Conservation (phyloP, 1,140 invertebrate species). For the Galleria mellonella region DNA sequence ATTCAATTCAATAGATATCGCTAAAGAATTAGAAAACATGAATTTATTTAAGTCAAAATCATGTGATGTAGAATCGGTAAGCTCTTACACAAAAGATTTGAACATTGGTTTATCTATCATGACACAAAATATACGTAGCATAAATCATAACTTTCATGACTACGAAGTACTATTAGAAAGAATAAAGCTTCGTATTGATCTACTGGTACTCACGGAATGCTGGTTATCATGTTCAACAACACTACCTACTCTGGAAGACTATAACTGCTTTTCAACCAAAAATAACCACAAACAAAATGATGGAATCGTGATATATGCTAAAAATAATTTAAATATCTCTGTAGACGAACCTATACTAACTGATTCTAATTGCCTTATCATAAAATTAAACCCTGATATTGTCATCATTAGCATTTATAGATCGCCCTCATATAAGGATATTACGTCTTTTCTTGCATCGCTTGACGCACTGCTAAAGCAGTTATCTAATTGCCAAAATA, state of each 20-base stretch:
- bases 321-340: neutral
- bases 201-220: constrained; percentile 9
- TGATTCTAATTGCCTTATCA: constrained; percentile 1
- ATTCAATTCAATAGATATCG: too few relatives aligned
- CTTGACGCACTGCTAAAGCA: neutral
- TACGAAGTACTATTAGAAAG: neutral
- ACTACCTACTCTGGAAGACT: neutral
- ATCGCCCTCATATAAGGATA: constrained; percentile 6
- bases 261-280: neutral
- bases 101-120: neutral
- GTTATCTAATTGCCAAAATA: neutral
- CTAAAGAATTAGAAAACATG: too few relatives aligned
- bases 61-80: too few relatives aligned
- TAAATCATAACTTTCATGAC: constrained; percentile 6
- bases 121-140: constrained; percentile 7
- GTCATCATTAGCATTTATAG: constrained; percentile 9
- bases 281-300: constrained; percentile 3
- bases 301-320: constrained; percentile 5
- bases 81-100: too few relatives aligned
- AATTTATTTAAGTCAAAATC: too few relatives aligned
- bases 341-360: neutral
- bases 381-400: neutral
- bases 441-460: neutral
- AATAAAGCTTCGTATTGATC: neutral
- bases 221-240: neutral